Evolutionary conservation across 1,140 invertebrate genomes (phyloP).

Genomic region (Anastrepha obliqua): DNA sequence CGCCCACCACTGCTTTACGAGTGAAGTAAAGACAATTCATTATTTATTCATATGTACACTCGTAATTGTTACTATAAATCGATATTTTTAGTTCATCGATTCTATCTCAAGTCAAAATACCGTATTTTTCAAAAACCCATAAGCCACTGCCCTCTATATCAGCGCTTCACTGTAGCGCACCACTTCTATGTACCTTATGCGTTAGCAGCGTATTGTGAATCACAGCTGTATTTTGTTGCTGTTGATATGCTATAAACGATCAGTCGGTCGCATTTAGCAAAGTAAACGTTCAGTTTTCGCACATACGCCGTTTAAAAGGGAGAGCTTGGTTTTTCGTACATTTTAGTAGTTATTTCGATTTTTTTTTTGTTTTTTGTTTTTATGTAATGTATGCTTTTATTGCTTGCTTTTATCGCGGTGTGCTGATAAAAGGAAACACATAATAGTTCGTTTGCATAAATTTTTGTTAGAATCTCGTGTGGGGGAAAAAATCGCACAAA

Average conservation of each 20-base stretch:
- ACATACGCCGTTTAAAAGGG: constrained; percentile 31
- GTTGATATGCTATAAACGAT: not conserved
- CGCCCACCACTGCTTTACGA: too few relatives aligned
- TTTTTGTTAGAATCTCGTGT: constrained; percentile 7
- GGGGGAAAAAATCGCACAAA: not conserved
- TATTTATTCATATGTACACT: too few relatives aligned
- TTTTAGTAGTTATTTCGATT: not conserved
- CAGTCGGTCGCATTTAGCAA: not conserved
- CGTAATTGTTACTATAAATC: too few relatives aligned
- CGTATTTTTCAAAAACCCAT: not conserved
- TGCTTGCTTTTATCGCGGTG: not conserved
- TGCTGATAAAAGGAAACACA: not conserved
- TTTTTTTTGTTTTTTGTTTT: not conserved
- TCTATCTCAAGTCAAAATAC: too few relatives aligned
- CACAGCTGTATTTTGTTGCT: not conserved
- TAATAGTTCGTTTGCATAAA: constrained; percentile 12
- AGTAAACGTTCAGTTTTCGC: constrained; percentile 28
- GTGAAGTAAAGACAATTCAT: too few relatives aligned
- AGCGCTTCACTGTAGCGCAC: not conserved
- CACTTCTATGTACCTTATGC: not conserved
- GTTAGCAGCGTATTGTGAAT: constrained; percentile 31
- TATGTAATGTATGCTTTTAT: not conserved
- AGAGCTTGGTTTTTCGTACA: not conserved
- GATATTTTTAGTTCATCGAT: too few relatives aligned
- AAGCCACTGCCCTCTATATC: not conserved